Conservation (phyloP, 2,113 vertebrate genomes). For the Melanostigma gelatinosum region DNA sequence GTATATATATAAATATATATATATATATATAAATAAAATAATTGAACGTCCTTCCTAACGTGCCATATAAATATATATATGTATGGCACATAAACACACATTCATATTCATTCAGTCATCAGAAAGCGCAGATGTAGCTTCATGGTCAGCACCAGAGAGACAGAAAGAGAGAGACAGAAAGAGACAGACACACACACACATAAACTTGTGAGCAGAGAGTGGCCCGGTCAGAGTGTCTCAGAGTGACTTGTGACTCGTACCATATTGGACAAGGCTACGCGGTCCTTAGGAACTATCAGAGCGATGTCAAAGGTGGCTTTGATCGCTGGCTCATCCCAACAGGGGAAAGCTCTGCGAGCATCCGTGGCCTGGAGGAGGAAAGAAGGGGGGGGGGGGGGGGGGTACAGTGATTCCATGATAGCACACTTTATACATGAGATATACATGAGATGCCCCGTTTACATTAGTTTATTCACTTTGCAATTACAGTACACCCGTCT, state of each 20-base stretch:
- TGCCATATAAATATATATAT: too few relatives aligned
- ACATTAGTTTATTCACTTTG: too few relatives aligned
- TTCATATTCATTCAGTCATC: constrained; percentile 8
- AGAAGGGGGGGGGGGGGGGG: too few relatives aligned
- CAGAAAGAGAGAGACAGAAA: background rate
- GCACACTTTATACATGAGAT: background rate
- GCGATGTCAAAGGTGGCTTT: constrained; percentile 99
- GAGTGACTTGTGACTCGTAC: constrained; percentile 79
- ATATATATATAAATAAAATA: too few relatives aligned
- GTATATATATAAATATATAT: too few relatives aligned
- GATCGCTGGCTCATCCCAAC: constrained; percentile 98
- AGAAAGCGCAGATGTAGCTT: constrained; percentile 28
- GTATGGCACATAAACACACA: too few relatives aligned
- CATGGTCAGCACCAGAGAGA: background rate
- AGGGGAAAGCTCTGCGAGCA: constrained; percentile 97
- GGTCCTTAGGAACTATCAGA: constrained; percentile 96
- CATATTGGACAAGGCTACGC: constrained; percentile 99
- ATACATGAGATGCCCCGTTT: too few relatives aligned
- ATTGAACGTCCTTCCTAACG: too few relatives aligned
- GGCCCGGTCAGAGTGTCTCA: too few relatives aligned
- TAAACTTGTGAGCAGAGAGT: constrained; percentile 21
- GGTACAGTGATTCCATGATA: background rate
- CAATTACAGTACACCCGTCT: too few relatives aligned
- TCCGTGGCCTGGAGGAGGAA: constrained; percentile 90
- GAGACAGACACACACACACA: constrained; percentile 17